These are phyloP conservation scores for Pogonomyrmex californicus DNA, from an alignment of 1,140 invertebrate genomes.

Conservation along the genomic window DNA sequence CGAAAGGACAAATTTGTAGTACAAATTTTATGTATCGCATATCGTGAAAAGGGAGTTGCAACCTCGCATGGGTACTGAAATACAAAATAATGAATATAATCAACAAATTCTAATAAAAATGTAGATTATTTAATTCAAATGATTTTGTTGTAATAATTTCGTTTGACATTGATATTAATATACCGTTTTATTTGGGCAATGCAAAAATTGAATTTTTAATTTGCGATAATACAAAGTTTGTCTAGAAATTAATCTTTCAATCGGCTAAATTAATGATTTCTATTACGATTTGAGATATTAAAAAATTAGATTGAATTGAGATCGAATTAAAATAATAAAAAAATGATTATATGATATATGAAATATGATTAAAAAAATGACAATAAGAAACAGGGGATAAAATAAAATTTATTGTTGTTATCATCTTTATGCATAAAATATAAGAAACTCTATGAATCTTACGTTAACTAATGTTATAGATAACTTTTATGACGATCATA, in stretches of 20 bases:
- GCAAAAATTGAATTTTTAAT: not conserved
- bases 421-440: constrained; percentile 13
- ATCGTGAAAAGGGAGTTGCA: constrained; percentile 42
- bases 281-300: not conserved
- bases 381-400: not conserved
- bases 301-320: not conserved
- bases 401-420: constrained; percentile 19
- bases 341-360: no score
- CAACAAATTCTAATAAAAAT: constrained; percentile 28
- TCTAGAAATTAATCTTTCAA: not conserved
- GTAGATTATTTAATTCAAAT: not conserved
- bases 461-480: constrained; percentile 42
- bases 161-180: not conserved
- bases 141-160: not conserved
- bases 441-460: constrained; percentile 13
- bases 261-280: not conserved
- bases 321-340: not conserved
- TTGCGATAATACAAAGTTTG: not conserved
- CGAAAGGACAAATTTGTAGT: constrained; percentile 60
- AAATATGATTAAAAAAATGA: not conserved
- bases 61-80: not conserved
- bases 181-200: not conserved
- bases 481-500: constrained; percentile 21
- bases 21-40: constrained; percentile 49
- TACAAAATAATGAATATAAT: not conserved